Percentiles rank a stretch among this genome's conserved stretches.
phyloP scores from a whole-genome alignment of 2,797 vertebrate genomes.

The Clarias pachynema region DNA sequence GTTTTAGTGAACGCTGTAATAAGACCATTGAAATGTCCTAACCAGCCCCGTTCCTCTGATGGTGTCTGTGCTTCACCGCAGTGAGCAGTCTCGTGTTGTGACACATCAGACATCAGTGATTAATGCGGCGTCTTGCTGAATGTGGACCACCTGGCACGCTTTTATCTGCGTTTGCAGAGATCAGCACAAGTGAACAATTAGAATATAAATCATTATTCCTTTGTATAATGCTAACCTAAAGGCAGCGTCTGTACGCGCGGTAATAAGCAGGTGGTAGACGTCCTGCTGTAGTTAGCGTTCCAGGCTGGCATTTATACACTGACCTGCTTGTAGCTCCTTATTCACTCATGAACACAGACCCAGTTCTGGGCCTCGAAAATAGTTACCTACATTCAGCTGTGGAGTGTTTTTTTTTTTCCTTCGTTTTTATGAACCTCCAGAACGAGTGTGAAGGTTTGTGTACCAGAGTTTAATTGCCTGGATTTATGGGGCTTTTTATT shows the following conservation, averaged over 20 bases:
- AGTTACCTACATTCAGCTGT: constrained; percentile 43
- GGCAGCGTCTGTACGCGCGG: constrained; percentile 3
- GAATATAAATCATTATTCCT: not conserved
- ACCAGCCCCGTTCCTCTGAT: constrained; percentile 39
- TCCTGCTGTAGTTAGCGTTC: constrained; percentile 1
- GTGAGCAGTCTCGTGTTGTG: constrained; percentile 42
- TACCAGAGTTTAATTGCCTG: not conserved
- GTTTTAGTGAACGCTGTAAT: constrained; percentile 6
- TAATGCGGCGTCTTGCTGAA: constrained; percentile 54
- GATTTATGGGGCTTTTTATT: constrained; percentile 1
- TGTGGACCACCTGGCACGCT: constrained; percentile 44
- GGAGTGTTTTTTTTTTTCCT: not conserved
- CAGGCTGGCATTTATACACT: constrained; percentile 18
- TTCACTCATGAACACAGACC: constrained; percentile 31
- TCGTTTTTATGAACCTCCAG: not conserved
- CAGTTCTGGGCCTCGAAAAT: constrained; percentile 26
- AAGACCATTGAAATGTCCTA: constrained; percentile 41
- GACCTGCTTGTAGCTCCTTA: constrained; percentile 15
- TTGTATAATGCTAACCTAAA: constrained; percentile 17
- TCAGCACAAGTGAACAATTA: not conserved
- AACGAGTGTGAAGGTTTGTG: not conserved
- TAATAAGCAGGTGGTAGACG: not conserved
- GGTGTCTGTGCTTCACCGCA: constrained; percentile 57
- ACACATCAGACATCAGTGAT: constrained; percentile 49
- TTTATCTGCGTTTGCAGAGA: constrained; percentile 50